Conservation (phyloP, 1,140 invertebrate genomes). For the Calliphora vicina region DNA sequence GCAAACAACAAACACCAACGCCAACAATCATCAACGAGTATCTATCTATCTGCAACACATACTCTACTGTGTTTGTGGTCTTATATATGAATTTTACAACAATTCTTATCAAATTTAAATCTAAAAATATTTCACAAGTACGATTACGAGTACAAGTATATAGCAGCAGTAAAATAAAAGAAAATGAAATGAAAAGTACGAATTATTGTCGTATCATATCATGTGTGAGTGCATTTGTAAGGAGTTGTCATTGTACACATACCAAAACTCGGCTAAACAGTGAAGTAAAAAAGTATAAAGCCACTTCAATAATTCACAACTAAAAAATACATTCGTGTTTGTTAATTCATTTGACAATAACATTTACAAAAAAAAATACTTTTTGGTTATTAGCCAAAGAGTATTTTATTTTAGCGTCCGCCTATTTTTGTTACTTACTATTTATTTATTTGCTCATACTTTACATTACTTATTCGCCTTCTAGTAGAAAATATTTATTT, state of each 20-base stretch:
- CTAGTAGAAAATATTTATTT: background rate
- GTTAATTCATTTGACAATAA: no score
- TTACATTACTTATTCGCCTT: background rate
- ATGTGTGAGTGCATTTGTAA: background rate
- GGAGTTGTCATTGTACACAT: background rate
- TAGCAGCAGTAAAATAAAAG: background rate
- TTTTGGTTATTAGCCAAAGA: no score
- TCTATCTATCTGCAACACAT: background rate
- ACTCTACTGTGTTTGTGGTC: background rate
- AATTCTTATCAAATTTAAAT: constrained; percentile 17
- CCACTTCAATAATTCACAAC: background rate
- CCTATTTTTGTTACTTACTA: background rate
- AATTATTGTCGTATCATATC: constrained; percentile 1
- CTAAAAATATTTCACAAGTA: background rate
- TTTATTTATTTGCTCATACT: background rate
- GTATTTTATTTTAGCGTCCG: no score
- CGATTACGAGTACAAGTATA: background rate
- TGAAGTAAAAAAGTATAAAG: background rate
- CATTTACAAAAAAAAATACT: no score
- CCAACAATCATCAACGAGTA: background rate
- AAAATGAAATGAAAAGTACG: background rate
- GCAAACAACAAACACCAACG: background rate
- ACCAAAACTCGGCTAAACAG: background rate
- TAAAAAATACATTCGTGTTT: no score
- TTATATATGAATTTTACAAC: background rate